Evolutionary conservation across 2,797 vertebrate species (phyloP).

Genomic region (Rhinatrema bivittatum): DNA sequence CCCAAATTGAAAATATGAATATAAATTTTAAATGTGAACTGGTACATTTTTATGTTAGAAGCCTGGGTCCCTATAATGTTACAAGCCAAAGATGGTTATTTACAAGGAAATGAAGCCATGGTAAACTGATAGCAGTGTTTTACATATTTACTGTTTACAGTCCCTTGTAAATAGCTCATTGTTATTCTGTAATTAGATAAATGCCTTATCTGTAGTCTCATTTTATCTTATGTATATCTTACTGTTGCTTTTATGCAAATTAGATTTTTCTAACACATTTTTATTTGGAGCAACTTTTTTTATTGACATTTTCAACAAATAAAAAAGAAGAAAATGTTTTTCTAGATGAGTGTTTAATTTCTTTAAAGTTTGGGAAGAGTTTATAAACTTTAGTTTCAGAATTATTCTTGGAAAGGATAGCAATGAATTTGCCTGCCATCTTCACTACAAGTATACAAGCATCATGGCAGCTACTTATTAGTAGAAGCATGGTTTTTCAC

Average conservation of each 20-base stretch:
- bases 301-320: slow-evolving; percentile 68
- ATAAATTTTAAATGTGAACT: too few relatives aligned
- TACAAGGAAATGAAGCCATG: slow-evolving; percentile 62
- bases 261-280: slow-evolving; percentile 63
- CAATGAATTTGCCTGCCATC: too few relatives aligned
- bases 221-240: slow-evolving; percentile 36
- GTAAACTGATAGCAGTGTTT: slow-evolving; percentile 45
- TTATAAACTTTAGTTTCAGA: too few relatives aligned
- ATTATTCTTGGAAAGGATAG: too few relatives aligned
- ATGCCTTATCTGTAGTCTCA: slow-evolving; percentile 42
- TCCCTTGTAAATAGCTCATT: slow-evolving; percentile 49
- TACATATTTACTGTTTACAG: slow-evolving; percentile 57
- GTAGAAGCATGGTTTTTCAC: too few relatives aligned
- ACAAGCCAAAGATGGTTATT: slow-evolving; percentile 4
- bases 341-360: slow-evolving; percentile 26
- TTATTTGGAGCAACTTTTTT: slow-evolving; percentile 66
- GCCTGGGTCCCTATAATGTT: too few relatives aligned
- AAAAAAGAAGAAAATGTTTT: slow-evolving; percentile 45
- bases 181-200: slow-evolving; percentile 40
- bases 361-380: too few relatives aligned
- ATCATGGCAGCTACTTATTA: too few relatives aligned
- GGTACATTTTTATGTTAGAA: too few relatives aligned
- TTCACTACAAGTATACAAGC: too few relatives aligned
- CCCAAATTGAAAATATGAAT: too few relatives aligned
- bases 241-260: slow-evolving; percentile 47